phyloP scores from a whole-genome alignment of 2,797 vertebrate species.

The Psittacula derbiana region DNA sequence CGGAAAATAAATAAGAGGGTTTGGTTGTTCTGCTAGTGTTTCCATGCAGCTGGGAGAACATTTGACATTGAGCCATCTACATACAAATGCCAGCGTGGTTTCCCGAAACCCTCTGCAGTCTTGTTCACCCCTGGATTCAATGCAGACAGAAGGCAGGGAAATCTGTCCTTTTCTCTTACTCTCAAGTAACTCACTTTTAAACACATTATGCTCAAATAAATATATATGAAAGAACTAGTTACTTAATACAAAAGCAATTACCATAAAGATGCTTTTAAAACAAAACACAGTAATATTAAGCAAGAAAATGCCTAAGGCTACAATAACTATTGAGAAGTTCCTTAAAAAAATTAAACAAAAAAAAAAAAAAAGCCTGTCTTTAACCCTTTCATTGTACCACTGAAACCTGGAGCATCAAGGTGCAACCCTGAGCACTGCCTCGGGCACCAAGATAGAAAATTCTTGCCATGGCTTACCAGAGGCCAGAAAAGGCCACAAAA shows the following conservation, averaged over 20 bases:
- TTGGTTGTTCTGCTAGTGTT: neutral
- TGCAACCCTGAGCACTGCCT: neutral
- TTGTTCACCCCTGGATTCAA: neutral
- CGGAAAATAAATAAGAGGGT: neutral
- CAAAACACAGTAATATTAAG: neutral
- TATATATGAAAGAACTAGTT: neutral
- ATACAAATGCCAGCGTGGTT: fast-evolving
- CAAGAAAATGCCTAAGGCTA: neutral
- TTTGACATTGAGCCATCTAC: neutral
- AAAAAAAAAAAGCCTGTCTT: neutral
- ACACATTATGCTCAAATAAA: neutral
- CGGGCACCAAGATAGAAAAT: too few relatives aligned
- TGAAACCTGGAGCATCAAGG: neutral
- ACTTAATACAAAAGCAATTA: neutral
- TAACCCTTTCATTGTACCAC: neutral
- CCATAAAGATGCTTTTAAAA: neutral
- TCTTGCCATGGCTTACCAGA: neutral
- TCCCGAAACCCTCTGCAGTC: neutral
- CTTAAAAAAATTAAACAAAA: neutral
- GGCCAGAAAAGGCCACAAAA: neutral
- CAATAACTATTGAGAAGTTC: neutral
- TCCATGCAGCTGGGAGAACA: neutral
- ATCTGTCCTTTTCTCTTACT: neutral
- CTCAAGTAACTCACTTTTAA: neutral
- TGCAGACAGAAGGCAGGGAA: fast-evolving